These are phyloP conservation scores for Regulus satrapa DNA, from an alignment of 2,113 vertebrate species.

Conservation along the genomic window DNA sequence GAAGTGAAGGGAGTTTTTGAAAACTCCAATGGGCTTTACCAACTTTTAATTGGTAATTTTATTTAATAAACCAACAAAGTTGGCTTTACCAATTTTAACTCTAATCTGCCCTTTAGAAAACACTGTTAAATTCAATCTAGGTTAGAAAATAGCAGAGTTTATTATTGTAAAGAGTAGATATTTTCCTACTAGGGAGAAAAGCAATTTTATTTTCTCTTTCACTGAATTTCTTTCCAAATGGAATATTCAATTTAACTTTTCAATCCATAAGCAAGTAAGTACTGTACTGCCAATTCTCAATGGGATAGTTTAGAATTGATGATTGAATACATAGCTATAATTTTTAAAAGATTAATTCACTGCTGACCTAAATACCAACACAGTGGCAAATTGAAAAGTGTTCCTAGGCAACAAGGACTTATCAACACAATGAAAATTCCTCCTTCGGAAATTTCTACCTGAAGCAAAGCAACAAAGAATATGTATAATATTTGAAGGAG, in stretches of 20 bases:
- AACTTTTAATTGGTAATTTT: no score
- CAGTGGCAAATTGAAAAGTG: constrained; percentile 24
- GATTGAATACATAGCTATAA: constrained; percentile 44
- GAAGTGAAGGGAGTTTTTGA: neutral
- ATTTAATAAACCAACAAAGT: no score
- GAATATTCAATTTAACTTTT: constrained; percentile 40
- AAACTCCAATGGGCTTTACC: neutral
- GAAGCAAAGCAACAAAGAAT: neutral
- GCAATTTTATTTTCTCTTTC: neutral
- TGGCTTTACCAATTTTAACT: no score
- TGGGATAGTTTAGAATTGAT: constrained; percentile 19
- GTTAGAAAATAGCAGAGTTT: neutral
- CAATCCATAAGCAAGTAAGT: neutral
- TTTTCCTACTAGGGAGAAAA: neutral
- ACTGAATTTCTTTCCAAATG: constrained; percentile 12
- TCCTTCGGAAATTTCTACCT: neutral
- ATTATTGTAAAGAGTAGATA: neutral
- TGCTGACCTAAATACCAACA: constrained; percentile 66
- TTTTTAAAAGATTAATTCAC: constrained; percentile 65
- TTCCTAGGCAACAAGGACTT: constrained; percentile 63
- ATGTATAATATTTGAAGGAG: neutral
- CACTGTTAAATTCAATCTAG: neutral
- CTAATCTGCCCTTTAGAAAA: neutral
- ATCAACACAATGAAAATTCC: constrained; percentile 27
- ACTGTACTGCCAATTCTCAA: neutral